Evolutionary conservation across 2,888 invertebrate species (phyloP).

Genomic region (Charanyca ferruginea): DNA sequence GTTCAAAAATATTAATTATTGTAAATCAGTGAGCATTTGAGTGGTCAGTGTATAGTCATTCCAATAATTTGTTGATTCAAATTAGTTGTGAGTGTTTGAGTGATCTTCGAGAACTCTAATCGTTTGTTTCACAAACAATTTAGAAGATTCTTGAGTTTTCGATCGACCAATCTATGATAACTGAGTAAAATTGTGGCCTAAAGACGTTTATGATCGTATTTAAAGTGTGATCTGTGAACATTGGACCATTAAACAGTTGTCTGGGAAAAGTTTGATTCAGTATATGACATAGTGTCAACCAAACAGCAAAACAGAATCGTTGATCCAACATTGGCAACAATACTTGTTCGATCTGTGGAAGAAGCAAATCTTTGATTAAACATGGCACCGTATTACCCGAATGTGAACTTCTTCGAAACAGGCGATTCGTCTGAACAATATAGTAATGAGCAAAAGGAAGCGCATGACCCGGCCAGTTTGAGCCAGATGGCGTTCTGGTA

Average conservation of each 20-base stretch:
- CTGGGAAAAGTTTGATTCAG: not conserved
- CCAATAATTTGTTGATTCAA: constrained; percentile 77
- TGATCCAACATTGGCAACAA: not conserved
- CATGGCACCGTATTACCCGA: constrained; percentile 81
- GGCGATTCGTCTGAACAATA: constrained; percentile 50
- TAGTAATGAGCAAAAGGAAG: constrained; percentile 53
- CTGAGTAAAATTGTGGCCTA: not conserved
- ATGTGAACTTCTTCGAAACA: constrained; percentile 47
- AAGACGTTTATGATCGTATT: not conserved
- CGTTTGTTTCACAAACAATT: constrained; percentile 54
- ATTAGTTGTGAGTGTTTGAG: constrained; percentile 73
- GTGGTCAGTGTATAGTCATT: constrained; percentile 64
- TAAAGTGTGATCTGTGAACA: not conserved
- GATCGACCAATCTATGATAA: not conserved
- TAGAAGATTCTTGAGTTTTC: constrained; percentile 47
- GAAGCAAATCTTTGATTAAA: constrained; percentile 25
- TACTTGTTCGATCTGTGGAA: not conserved
- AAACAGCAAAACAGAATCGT: not conserved
- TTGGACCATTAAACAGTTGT: not conserved
- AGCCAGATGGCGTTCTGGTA: constrained; percentile 84
- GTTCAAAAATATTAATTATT: constrained; percentile 21
- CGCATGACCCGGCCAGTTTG: constrained; percentile 61
- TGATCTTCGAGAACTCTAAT: constrained; percentile 36
- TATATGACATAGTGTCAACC: not conserved
- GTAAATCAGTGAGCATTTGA: constrained; percentile 29